These are phyloP conservation scores for Chirona hameri DNA, from an alignment of 2,888 invertebrate genomes.

Conservation along the genomic window DNA sequence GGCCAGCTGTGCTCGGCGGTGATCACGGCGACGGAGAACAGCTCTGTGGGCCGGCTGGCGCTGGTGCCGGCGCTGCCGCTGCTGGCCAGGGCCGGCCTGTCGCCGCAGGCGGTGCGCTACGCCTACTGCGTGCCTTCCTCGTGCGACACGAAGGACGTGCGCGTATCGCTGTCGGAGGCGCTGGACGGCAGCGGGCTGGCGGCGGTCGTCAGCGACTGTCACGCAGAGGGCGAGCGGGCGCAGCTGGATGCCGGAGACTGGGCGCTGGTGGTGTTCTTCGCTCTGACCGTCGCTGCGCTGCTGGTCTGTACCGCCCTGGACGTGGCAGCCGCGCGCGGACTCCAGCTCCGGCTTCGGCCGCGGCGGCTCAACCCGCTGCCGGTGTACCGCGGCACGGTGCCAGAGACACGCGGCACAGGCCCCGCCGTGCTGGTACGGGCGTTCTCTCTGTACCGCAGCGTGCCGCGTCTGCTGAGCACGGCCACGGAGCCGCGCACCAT, in stretches of 20 bases:
- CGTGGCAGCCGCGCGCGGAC: neutral
- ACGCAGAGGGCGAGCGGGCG: neutral
- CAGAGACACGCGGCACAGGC: neutral
- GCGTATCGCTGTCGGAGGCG: neutral
- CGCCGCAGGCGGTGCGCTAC: neutral
- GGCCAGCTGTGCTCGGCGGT: neutral
- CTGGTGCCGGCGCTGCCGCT: neutral
- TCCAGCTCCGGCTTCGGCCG: neutral
- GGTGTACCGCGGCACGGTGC: neutral
- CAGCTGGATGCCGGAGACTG: neutral
- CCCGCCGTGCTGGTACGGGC: neutral
- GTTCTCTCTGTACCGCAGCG: neutral
- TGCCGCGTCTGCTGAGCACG: neutral
- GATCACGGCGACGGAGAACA: neutral
- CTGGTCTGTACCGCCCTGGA: neutral
- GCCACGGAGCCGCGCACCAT: neutral
- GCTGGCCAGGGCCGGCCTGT: neutral
- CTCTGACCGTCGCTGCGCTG: neutral
- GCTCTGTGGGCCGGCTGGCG: neutral
- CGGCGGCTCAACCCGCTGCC: neutral
- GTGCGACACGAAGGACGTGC: neutral
- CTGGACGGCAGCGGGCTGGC: neutral
- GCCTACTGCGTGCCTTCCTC: slow-evolving; percentile 22
- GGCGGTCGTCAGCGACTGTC: neutral
- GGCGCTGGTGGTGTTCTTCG: neutral